Percentiles rank a stretch among this genome's conserved stretches.
Evolutionary conservation across 2,888 invertebrate species (phyloP).

Genomic region (Tuta absoluta): DNA sequence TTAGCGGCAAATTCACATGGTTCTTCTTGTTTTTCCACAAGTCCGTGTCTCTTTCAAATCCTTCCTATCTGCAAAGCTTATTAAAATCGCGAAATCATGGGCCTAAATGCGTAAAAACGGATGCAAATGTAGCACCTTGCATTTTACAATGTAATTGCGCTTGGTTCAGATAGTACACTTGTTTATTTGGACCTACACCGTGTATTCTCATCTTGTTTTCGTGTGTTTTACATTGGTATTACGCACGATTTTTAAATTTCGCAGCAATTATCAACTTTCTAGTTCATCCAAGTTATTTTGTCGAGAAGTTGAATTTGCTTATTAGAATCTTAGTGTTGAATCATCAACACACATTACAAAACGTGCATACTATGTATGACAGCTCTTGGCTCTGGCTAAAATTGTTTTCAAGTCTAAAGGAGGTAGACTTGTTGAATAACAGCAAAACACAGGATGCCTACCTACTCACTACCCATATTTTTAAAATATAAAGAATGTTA

Average conservation of each 20-base stretch:
- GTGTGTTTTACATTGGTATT: not conserved
- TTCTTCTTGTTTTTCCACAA: conserved; percentile 33
- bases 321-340: not conserved
- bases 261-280: not conserved
- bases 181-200: conserved; percentile 6
- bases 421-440: no score
- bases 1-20: not conserved
- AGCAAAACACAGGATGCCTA: no score
- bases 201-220: not conserved
- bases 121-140: not conserved
- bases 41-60: not conserved
- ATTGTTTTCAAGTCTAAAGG: no score
- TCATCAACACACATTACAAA: not conserved
- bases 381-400: no score
- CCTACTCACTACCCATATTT: no score
- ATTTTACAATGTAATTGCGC: not conserved
- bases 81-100: not conserved
- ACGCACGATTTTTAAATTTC: not conserved
- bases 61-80: not conserved
- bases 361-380: no score
- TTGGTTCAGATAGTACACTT: not conserved
- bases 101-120: not conserved
- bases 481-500: no score
- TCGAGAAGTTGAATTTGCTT: not conserved
- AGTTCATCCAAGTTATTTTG: not conserved